Percentiles rank a stretch among this genome's conserved stretches.
Conservation (phyloP, 2,888 invertebrate species). For the Lithophane leautieri region DNA sequence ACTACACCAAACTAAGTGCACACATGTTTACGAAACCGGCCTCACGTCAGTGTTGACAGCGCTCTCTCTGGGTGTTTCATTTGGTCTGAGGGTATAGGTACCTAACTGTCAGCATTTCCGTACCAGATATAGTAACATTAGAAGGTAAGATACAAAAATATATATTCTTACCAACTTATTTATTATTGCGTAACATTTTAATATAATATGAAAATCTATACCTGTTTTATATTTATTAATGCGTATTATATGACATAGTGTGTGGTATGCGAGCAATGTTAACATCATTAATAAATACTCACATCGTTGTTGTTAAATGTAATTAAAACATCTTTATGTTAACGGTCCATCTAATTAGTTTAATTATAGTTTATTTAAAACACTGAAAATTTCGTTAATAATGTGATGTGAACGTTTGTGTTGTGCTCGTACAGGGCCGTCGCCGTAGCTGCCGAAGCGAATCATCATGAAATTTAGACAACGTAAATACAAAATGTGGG, state of each 20-base stretch:
- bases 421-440: slow-evolving; percentile 11
- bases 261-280: slow-evolving; percentile 29
- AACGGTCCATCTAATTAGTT: slow-evolving; percentile 44
- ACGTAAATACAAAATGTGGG: slow-evolving; percentile 29
- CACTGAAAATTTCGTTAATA: slow-evolving; percentile 18
- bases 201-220: slow-evolving; percentile 19
- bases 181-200: slow-evolving; percentile 48
- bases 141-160: slow-evolving; percentile 1
- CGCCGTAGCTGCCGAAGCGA: slow-evolving; percentile 48
- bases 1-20: too few relatives aligned
- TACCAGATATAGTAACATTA: slow-evolving; percentile 11
- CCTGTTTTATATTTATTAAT: slow-evolving; percentile 17
- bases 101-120: slow-evolving; percentile 20
- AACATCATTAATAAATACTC: slow-evolving; percentile 50
- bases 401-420: not conserved
- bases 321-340: slow-evolving; percentile 38
- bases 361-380: slow-evolving; percentile 30
- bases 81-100: too few relatives aligned
- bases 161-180: not conserved
- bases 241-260: slow-evolving; percentile 33
- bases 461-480: slow-evolving; percentile 61
- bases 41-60: too few relatives aligned
- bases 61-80: too few relatives aligned
- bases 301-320: slow-evolving; percentile 28
- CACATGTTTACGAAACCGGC: too few relatives aligned